phyloP scores from a whole-genome alignment of 2,797 vertebrate genomes.

The Eptatretus atami region DNA sequence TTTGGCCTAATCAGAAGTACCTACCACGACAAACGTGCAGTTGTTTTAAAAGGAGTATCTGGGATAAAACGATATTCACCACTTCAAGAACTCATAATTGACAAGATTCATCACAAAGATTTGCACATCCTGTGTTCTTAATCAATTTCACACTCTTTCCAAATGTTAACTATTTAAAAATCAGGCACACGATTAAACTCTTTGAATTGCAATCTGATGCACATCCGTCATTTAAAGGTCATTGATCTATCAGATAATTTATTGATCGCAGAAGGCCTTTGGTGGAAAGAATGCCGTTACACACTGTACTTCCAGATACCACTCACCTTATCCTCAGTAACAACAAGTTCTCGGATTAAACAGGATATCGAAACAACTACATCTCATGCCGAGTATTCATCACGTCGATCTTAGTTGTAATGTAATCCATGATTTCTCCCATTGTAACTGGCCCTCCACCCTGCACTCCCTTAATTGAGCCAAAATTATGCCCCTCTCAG shows the following conservation, averaged over 20 bases:
- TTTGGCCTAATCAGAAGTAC: background rate
- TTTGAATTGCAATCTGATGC: background rate
- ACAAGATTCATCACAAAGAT: background rate
- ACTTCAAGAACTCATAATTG: background rate
- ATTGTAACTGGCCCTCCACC: background rate
- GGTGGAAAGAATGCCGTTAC: background rate
- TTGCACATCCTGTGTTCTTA: background rate
- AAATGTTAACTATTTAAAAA: background rate
- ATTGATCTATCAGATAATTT: background rate
- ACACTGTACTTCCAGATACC: background rate
- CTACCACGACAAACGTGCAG: background rate
- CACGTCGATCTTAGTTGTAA: background rate
- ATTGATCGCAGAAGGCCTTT: conserved; percentile 1
- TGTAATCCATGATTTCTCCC: background rate
- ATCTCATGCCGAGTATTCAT: background rate
- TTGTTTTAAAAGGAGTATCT: background rate
- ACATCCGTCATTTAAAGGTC: background rate
- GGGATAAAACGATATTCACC: background rate
- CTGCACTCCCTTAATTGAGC: background rate
- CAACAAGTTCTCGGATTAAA: conserved; percentile 1
- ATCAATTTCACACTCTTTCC: conserved; percentile 1
- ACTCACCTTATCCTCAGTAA: conserved; percentile 1
- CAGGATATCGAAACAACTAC: background rate
- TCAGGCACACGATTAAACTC: background rate
- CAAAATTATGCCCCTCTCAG: background rate